Conservation (phyloP, 2,888 invertebrate genomes). For the Morpho helenor region DNA sequence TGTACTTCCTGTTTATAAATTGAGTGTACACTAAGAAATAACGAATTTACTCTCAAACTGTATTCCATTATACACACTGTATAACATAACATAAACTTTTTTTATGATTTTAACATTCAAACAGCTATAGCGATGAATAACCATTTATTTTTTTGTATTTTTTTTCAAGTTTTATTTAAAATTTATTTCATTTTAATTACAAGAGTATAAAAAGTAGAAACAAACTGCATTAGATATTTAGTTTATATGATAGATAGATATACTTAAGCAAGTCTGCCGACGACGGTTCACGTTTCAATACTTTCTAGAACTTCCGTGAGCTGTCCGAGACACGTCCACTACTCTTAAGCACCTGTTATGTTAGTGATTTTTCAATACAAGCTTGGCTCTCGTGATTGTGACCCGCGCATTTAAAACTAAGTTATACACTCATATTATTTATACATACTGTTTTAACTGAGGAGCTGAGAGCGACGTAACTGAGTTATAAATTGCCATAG, state of each 20-base stretch:
- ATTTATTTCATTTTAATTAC: not conserved
- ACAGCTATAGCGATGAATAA: too few species aligned
- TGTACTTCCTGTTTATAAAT: too few species aligned
- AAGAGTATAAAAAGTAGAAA: not conserved
- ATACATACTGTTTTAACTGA: not conserved
- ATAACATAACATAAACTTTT: too few species aligned
- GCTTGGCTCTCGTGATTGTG: conserved; percentile 49
- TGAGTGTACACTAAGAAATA: too few species aligned
- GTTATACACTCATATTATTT: conserved; percentile 1
- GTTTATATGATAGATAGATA: conserved; percentile 25
- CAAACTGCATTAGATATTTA: conserved; percentile 7
- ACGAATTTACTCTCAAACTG: too few species aligned
- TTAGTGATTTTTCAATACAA: conserved; percentile 36
- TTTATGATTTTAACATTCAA: too few species aligned
- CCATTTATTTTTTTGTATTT: too few species aligned
- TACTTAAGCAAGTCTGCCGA: conserved; percentile 17
- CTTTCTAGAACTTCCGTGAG: conserved; percentile 18
- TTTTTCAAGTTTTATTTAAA: not conserved
- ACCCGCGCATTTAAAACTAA: conserved; percentile 29
- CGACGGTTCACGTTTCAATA: conserved; percentile 12
- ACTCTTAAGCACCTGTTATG: conserved; percentile 44
- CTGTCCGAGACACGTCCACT: conserved; percentile 32
- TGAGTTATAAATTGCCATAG: too few species aligned
- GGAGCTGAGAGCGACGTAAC: too few species aligned
- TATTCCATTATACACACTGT: too few species aligned